These are phyloP conservation scores for Synergus itoensis DNA, from an alignment of 2,888 invertebrate species.

Conservation along the genomic window DNA sequence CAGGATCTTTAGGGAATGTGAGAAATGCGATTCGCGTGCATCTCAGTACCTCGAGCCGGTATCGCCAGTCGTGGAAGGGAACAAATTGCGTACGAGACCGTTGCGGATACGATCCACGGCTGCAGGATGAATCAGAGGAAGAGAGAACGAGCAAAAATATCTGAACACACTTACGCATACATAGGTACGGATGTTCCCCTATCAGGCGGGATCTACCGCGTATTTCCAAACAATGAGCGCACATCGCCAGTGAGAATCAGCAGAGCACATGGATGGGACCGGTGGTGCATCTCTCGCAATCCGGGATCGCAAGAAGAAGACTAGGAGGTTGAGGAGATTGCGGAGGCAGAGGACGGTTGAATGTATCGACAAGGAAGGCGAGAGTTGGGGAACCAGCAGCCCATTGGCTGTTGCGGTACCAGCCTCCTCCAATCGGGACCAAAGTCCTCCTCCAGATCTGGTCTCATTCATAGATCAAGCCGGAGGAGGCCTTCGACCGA, in stretches of 20 bases:
- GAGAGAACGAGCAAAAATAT: conserved; percentile 65
- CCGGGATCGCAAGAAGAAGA: conserved; percentile 48
- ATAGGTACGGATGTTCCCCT: conserved; percentile 54
- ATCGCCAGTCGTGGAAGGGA: conserved; percentile 61
- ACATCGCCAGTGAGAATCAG: conserved; percentile 61
- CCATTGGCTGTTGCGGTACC: conserved; percentile 69
- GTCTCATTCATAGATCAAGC: conserved; percentile 68
- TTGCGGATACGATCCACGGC: conserved; percentile 64
- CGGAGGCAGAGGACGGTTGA: conserved; percentile 56
- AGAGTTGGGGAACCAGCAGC: conserved; percentile 67
- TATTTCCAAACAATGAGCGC: conserved; percentile 76
- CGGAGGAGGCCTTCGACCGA: conserved; percentile 56
- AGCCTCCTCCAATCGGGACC: conserved; percentile 67
- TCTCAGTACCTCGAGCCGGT: conserved; percentile 35
- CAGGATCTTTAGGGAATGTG: conserved; percentile 31
- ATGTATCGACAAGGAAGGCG: conserved; percentile 60
- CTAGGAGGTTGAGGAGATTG: conserved; percentile 51
- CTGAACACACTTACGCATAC: conserved; percentile 37
- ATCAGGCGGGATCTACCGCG: conserved; percentile 68
- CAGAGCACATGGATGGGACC: conserved; percentile 50
- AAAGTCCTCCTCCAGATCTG: conserved; percentile 65
- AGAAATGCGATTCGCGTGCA: conserved; percentile 49
- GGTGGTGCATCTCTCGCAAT: conserved; percentile 37
- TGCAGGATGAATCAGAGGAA: conserved; percentile 46
- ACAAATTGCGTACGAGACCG: conserved; percentile 74